A percentile compares a stretch with the other conserved stretches of the same genome.
Evolutionary conservation across 2,888 invertebrate species (phyloP).

Genomic region (Hololepta plana): DNA sequence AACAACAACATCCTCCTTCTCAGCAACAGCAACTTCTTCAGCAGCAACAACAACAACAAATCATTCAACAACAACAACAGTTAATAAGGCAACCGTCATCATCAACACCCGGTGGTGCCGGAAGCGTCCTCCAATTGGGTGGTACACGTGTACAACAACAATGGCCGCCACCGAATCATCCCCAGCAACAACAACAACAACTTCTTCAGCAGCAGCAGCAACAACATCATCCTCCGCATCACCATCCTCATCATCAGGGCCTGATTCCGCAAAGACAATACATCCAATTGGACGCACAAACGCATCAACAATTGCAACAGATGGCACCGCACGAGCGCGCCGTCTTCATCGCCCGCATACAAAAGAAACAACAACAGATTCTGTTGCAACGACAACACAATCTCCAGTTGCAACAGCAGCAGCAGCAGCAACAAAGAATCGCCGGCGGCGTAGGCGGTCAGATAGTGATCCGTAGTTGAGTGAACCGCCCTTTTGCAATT

Average conservation of each 20-base stretch:
- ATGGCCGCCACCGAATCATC: conserved; percentile 2
- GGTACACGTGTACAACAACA: conserved; percentile 17
- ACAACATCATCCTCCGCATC: conserved; percentile 10
- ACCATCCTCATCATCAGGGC: too few species aligned
- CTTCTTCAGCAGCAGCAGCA: conserved; percentile 8
- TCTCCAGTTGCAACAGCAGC: conserved; percentile 28
- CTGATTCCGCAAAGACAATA: conserved; percentile 39
- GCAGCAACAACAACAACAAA: conserved; percentile 14
- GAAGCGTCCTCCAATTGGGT: conserved; percentile 19
- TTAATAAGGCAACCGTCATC: conserved; percentile 13
- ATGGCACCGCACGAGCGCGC: conserved; percentile 63
- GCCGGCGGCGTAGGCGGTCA: conserved; percentile 20
- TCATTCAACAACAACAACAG: conserved; percentile 13
- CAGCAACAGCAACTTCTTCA: conserved; percentile 34
- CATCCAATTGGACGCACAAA: conserved; percentile 68
- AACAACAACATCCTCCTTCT: conserved; percentile 14
- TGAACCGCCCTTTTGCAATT: conserved; percentile 6
- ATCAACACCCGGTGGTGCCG: too few species aligned
- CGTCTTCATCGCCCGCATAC: conserved; percentile 60
- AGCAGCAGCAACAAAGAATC: conserved; percentile 21
- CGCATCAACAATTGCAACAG: conserved; percentile 67
- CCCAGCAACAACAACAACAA: conserved; percentile 12
- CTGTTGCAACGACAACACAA: conserved; percentile 32
- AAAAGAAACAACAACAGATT: conserved; percentile 40
- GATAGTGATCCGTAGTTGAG: conserved; percentile 22